Conservation (phyloP, 2,113 vertebrate genomes). For the Lipotes vexillifer region DNA sequence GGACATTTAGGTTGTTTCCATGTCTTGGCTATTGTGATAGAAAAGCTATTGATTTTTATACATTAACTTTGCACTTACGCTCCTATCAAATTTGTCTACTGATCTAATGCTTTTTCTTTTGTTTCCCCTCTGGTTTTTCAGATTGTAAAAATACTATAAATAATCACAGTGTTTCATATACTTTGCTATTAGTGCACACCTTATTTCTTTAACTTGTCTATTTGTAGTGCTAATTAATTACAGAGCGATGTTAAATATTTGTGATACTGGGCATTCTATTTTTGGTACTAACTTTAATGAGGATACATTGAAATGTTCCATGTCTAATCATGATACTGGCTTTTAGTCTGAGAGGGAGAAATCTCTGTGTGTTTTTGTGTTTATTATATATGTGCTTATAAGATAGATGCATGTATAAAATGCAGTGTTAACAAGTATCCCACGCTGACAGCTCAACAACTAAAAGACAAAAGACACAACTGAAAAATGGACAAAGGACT, state of each 20-base stretch:
- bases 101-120: not conserved
- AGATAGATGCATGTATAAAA: not conserved
- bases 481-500: not conserved
- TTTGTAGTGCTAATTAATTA: not conserved
- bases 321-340: not conserved
- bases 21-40: not conserved
- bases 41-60: not conserved
- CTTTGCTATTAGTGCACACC: not conserved
- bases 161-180: not conserved
- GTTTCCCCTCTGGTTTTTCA: not conserved
- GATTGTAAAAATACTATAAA: not conserved
- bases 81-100: not conserved
- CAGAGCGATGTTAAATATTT: not conserved
- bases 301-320: not conserved
- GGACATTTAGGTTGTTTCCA: not conserved
- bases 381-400: not conserved
- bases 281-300: not conserved
- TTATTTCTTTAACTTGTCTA: not conserved
- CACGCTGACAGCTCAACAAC: not conserved
- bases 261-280: not conserved
- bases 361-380: not conserved
- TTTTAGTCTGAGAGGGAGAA: not conserved
- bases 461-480: not conserved
- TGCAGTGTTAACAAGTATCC: not conserved
- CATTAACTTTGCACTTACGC: not conserved